phyloP scores from a whole-genome alignment of 2,888 invertebrate genomes.

The Diplolepis rosae region DNA sequence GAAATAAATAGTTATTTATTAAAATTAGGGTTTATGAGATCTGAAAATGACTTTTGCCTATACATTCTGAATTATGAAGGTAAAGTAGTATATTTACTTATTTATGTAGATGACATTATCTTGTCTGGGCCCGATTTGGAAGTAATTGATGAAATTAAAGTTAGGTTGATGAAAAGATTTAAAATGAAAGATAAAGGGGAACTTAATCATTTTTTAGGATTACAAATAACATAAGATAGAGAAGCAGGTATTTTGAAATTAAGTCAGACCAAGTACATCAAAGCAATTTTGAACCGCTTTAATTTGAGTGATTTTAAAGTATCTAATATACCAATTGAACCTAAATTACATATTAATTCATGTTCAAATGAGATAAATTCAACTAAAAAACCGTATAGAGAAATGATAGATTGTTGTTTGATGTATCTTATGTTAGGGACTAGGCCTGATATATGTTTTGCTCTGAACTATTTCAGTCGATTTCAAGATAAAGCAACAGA shows the following conservation, averaged over 20 bases:
- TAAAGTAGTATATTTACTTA: neutral
- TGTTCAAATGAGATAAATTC: neutral
- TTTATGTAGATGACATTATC: conserved; percentile 26
- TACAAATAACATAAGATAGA: conserved; percentile 27
- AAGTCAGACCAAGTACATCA: conserved; percentile 30
- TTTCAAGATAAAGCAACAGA: no score
- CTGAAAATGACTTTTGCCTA: no score
- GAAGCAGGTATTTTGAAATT: neutral
- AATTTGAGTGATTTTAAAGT: conserved; percentile 29
- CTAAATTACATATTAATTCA: conserved; percentile 21
- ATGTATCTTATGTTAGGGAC: conserved; percentile 48
- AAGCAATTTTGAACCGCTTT: conserved; percentile 21
- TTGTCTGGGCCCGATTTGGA: conserved; percentile 1
- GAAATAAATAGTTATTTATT: conserved; percentile 29
- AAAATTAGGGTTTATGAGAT: conserved; percentile 16
- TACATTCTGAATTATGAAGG: no score
- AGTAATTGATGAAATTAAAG: conserved; percentile 25
- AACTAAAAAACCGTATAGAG: conserved; percentile 33
- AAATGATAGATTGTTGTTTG: conserved; percentile 44
- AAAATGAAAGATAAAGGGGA: conserved; percentile 40
- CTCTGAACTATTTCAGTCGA: no score
- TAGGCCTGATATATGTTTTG: conserved; percentile 48
- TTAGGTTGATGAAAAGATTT: conserved; percentile 28
- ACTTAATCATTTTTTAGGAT: conserved; percentile 34
- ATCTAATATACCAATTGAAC: conserved; percentile 28